Conservation (phyloP, 2,113 vertebrate species). For the Morone saxatilis region DNA sequence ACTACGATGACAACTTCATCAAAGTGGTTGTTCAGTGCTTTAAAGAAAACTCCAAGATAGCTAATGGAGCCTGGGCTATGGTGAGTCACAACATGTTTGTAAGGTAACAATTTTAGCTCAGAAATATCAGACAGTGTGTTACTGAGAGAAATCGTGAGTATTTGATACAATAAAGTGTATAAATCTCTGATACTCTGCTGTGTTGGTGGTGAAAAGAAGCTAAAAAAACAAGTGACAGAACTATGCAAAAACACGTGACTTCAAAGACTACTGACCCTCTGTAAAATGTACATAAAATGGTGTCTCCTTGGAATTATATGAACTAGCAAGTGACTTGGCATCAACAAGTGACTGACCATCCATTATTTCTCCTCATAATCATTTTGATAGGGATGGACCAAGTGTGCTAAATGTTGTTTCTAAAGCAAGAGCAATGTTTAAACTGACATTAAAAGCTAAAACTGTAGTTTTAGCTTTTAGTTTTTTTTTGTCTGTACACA, state of each 20-base stretch:
- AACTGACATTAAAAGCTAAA: neutral
- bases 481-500: neutral
- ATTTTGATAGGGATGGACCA: neutral
- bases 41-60: constrained; percentile 49
- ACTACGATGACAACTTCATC: constrained; percentile 75
- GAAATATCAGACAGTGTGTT: neutral
- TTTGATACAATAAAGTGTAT: neutral
- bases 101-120: neutral
- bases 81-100: constrained; percentile 37
- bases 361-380: neutral
- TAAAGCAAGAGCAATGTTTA: neutral
- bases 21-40: constrained; percentile 38
- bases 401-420: neutral
- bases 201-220: neutral
- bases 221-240: neutral
- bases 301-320: no score
- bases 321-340: neutral
- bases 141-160: neutral
- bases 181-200: neutral
- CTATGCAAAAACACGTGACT: neutral
- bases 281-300: neutral
- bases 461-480: no score
- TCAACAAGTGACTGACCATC: no score
- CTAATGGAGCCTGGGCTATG: constrained; percentile 69
- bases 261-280: neutral